Conservation (phyloP, 2,113 vertebrate genomes). For the Thunnus maccoyii region DNA sequence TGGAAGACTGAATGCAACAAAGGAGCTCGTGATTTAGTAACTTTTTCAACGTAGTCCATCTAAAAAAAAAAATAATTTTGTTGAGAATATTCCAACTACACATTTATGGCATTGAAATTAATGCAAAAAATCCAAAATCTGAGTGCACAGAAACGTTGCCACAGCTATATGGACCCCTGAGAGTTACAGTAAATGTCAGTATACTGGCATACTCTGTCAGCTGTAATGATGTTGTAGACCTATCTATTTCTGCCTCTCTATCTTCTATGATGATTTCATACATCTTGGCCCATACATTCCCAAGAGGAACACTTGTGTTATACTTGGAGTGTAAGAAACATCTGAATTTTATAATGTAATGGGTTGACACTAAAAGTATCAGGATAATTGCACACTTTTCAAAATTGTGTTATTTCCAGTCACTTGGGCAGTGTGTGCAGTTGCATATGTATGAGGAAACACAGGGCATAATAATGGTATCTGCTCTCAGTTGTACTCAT, state of each 20-base stretch:
- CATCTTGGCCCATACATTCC: conserved; percentile 22
- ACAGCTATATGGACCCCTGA: conserved; percentile 48
- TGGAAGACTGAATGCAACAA: too few species aligned
- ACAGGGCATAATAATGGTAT: conserved; percentile 45
- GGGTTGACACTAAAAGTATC: conserved; percentile 10
- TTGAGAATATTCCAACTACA: background rate
- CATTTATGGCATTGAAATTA: background rate
- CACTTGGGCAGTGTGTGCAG: conserved; percentile 21
- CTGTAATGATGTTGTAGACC: conserved; percentile 17
- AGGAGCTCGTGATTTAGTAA: background rate
- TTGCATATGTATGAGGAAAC: conserved; percentile 37
- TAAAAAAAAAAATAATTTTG: background rate
- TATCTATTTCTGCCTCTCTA: conserved; percentile 41
- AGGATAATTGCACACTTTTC: conserved; percentile 22
- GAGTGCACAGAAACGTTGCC: conserved; percentile 40
- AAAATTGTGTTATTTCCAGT: conserved; percentile 21
- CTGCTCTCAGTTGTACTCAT: conserved; percentile 36
- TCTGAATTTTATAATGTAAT: conserved; percentile 10
- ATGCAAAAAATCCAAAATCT: conserved; percentile 26
- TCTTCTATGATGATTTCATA: conserved; percentile 29
- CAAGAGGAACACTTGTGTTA: conserved; percentile 3
- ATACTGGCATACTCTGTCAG: conserved; percentile 56
- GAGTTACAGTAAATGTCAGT: conserved; percentile 46
- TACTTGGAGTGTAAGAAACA: background rate
- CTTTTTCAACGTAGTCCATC: background rate